Evolutionary conservation across 2,888 invertebrate genomes (phyloP).

Genomic region (Heliconius aoede): DNA sequence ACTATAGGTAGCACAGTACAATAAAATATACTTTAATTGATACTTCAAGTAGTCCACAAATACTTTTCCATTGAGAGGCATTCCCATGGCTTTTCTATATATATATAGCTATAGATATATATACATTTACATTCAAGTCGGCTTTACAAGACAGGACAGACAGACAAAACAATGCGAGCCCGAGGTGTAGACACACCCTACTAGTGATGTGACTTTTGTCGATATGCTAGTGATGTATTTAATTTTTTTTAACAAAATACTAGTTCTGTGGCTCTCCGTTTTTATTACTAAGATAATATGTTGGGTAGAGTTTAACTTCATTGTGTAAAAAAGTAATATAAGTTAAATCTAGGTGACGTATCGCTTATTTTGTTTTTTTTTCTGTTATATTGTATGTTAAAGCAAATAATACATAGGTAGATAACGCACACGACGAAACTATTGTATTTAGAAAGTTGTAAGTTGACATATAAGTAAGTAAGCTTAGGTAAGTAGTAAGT

Average conservation of each 20-base stretch:
- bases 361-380: no score
- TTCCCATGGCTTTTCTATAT: slow-evolving; percentile 23
- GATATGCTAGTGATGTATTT: slow-evolving; percentile 61
- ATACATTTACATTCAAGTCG: slow-evolving; percentile 51
- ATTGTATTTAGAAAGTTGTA: no score
- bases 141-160: slow-evolving; percentile 70
- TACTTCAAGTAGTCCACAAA: slow-evolving; percentile 18
- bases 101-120: slow-evolving; percentile 1
- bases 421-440: no score
- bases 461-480: no score
- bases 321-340: no score
- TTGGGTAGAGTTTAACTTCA: no score
- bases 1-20: not conserved
- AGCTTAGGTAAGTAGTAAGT: no score
- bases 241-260: not conserved
- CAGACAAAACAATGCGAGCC: slow-evolving; percentile 81
- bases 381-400: no score
- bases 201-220: slow-evolving; percentile 60
- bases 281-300: no score
- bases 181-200: slow-evolving; percentile 77
- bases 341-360: no score
- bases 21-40: slow-evolving; percentile 17
- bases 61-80: slow-evolving; percentile 14
- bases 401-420: no score
- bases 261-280: not conserved